Evolutionary conservation across 1,140 invertebrate genomes (phyloP).

Genomic region (Drosophila pallidifrons): DNA sequence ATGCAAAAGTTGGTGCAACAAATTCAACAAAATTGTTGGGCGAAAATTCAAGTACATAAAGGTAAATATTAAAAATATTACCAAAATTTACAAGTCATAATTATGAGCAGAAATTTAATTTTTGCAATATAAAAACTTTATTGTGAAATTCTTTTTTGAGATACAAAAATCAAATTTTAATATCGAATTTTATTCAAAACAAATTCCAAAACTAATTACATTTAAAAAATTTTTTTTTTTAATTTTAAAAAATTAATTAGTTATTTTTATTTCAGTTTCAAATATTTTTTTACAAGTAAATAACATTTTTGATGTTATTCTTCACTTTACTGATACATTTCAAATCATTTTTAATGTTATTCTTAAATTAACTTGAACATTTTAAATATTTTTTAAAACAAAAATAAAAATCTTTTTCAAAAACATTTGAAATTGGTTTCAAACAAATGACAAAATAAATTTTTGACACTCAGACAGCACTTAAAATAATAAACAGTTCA

Average conservation of each 20-base stretch:
- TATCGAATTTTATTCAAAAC: no score
- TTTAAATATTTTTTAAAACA: not conserved
- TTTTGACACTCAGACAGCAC: not conserved
- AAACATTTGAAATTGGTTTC: not conserved
- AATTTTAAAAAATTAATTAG: no score
- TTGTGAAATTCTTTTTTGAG: no score
- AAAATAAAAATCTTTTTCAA: no score
- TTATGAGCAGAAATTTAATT: not conserved
- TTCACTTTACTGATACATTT: no score
- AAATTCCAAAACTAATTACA: no score
- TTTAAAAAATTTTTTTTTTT: not conserved
- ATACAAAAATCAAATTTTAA: no score
- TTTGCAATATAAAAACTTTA: not conserved
- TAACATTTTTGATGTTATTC: no score
- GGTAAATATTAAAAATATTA: constrained; percentile 63
- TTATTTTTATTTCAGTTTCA: no score
- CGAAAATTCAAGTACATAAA: constrained; percentile 80
- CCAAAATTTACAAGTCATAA: no score
- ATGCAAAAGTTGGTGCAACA: constrained; percentile 85
- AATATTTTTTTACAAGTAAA: not conserved
- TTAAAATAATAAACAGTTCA: not conserved
- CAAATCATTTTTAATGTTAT: no score
- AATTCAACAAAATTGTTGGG: constrained; percentile 84
- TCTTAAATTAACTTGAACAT: not conserved
- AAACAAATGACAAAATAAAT: not conserved